A percentile compares a stretch with the other conserved stretches of the same genome.
These are phyloP conservation scores for Pollenia angustigena DNA, from an alignment of 2,888 invertebrate species.

Conservation along the genomic window DNA sequence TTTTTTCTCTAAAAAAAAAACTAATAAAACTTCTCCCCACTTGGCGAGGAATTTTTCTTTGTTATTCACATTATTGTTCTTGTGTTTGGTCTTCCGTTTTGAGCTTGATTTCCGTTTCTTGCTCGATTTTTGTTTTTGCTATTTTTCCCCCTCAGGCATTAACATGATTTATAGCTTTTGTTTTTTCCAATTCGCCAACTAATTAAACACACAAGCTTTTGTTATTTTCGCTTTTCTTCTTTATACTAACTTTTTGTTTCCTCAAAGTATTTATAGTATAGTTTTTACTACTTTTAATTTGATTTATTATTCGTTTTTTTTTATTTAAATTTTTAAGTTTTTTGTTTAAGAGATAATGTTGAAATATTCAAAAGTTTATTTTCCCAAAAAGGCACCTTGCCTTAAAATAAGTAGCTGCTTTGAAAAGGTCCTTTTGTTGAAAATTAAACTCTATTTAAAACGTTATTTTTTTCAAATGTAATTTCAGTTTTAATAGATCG, in stretches of 20 bases:
- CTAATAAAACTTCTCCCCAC: conserved; percentile 23
- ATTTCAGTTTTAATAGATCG: too few relatives aligned
- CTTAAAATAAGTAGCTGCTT: too few relatives aligned
- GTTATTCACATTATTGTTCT: conserved; percentile 4
- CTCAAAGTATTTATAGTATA: neutral
- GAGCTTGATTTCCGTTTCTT: conserved; percentile 36
- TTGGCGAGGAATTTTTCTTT: neutral
- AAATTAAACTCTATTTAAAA: too few relatives aligned
- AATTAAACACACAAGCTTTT: conserved; percentile 54
- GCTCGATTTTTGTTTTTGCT: neutral
- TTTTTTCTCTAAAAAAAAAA: neutral
- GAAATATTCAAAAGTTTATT: too few relatives aligned
- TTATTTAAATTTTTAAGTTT: too few relatives aligned
- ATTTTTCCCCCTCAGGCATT: conserved; percentile 37
- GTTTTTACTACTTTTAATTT: neutral
- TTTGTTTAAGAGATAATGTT: too few relatives aligned
- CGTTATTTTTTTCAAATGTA: too few relatives aligned
- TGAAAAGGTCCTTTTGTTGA: too few relatives aligned
- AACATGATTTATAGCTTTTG: conserved; percentile 61
- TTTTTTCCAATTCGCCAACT: conserved; percentile 49
- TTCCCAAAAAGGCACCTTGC: too few relatives aligned
- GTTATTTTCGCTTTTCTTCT: conserved; percentile 23
- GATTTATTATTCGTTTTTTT: too few relatives aligned
- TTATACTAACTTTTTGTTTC: neutral
- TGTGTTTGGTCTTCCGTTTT: conserved; percentile 20